phyloP scores from a whole-genome alignment of 1,140 invertebrate species.

The Drosophila simulans region DNA sequence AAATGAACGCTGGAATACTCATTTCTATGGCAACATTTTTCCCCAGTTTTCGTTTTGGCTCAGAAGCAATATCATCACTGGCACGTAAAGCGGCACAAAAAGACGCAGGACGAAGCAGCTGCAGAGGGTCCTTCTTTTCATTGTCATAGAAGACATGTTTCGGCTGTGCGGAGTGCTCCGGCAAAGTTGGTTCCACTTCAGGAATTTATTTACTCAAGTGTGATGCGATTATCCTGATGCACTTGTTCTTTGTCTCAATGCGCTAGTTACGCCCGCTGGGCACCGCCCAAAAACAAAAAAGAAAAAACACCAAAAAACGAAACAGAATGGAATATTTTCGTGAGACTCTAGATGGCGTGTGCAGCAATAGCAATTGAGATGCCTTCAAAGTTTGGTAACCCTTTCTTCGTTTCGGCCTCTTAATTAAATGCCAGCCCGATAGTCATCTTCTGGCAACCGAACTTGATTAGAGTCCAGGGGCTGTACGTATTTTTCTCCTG shows the following conservation, averaged over 20 bases:
- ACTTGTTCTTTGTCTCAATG: constrained; percentile 71
- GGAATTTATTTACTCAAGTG: constrained; percentile 81
- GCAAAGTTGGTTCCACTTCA: constrained; percentile 70
- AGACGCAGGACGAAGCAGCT: constrained; percentile 6
- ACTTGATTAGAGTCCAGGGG: constrained; percentile 46
- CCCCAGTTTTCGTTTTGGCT: background rate
- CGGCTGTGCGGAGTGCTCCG: constrained; percentile 38
- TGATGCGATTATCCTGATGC: constrained; percentile 78
- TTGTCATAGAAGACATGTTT: constrained; percentile 48
- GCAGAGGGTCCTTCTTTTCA: constrained; percentile 6
- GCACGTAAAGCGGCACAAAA: constrained; percentile 35
- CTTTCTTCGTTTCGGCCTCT: constrained; percentile 22
- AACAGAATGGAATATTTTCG: constrained; percentile 29
- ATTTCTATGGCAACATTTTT: constrained; percentile 10
- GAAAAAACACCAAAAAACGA: too few species aligned
- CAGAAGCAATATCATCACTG: constrained; percentile 16
- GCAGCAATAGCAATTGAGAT: constrained; percentile 26
- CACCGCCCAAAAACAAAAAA: constrained; percentile 35
- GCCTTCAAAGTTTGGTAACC: constrained; percentile 20
- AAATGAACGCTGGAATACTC: background rate
- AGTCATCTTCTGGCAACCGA: constrained; percentile 39
- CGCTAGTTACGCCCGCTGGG: constrained; percentile 44
- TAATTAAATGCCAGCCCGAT: constrained; percentile 70
- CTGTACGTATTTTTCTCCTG: constrained; percentile 2
- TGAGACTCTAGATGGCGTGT: constrained; percentile 12